Evolutionary conservation across 2,888 invertebrate species (phyloP).

Genomic region (Acheta domesticus): DNA sequence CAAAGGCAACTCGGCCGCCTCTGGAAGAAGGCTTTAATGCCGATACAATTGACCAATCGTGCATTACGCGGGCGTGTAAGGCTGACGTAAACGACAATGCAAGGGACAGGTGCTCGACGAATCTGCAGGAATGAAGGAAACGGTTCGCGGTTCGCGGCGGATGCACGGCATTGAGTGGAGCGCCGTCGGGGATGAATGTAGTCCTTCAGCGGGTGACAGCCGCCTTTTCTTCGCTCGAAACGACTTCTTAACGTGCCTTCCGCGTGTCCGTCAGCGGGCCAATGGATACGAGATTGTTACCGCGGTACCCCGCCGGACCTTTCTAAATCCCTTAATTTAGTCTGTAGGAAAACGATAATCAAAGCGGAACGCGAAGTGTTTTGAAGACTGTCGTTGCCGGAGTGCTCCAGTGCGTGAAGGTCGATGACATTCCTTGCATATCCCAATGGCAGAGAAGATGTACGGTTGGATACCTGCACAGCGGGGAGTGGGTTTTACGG

Average conservation of each 20-base stretch:
- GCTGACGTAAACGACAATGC: background rate
- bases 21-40: background rate
- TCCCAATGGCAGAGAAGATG: background rate
- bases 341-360: background rate
- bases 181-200: background rate
- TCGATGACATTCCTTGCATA: background rate
- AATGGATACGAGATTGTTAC: conserved; percentile 9
- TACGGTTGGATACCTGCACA: too few species aligned
- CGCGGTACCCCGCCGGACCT: background rate
- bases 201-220: background rate
- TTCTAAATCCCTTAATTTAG: conserved; percentile 5
- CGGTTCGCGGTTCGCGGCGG: too few species aligned
- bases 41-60: conserved; percentile 18
- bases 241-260: conserved; percentile 1
- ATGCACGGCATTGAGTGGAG: background rate
- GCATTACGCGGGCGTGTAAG: conserved; percentile 1
- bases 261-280: background rate
- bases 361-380: background rate
- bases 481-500: too few species aligned
- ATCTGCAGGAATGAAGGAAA: too few species aligned
- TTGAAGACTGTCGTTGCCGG: background rate
- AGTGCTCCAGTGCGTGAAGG: background rate
- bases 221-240: conserved; percentile 4
- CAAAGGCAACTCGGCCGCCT: background rate
- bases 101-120: background rate